A percentile compares a stretch with the other conserved stretches of the same genome.
Evolutionary conservation across 1,140 invertebrate genomes (phyloP).

Genomic region (Nasonia vitripennis): DNA sequence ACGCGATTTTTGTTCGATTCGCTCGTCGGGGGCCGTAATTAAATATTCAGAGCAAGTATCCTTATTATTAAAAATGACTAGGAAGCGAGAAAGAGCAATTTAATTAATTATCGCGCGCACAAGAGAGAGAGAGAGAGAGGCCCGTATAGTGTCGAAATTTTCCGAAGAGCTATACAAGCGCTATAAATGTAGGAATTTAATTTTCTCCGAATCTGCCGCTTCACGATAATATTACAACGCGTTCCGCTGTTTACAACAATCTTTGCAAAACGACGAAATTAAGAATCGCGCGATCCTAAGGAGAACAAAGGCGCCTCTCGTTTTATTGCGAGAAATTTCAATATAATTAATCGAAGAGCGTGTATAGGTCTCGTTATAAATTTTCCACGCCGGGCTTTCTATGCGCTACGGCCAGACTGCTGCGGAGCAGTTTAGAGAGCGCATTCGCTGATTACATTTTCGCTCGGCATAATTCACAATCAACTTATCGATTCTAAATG

Average conservation of each 20-base stretch:
- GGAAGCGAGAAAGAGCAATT: neutral
- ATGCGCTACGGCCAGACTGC: too few species aligned
- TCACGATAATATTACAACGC: too few species aligned
- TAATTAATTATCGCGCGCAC: neutral
- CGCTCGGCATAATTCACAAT: neutral
- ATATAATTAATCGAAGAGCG: too few species aligned
- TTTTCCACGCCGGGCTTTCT: too few species aligned
- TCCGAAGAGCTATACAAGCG: neutral
- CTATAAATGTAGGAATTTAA: neutral
- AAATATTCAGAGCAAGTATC: neutral
- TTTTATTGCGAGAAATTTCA: too few species aligned
- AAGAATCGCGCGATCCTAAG: too few species aligned
- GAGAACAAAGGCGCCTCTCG: too few species aligned
- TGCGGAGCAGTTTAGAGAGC: neutral
- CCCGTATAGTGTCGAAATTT: neutral
- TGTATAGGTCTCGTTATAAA: too few species aligned
- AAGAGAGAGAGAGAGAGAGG: too few species aligned
- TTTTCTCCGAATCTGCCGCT: neutral
- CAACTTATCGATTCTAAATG: neutral
- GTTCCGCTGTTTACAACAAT: too few species aligned
- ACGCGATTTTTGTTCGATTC: neutral
- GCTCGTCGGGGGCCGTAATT: neutral
- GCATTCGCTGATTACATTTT: neutral
- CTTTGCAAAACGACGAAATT: too few species aligned
- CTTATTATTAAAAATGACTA: neutral